Evolutionary conservation across 2,113 vertebrate species (phyloP), one percentile per base, ranked within the genome.

Genomic region (Ailuropoda melanoleuca): DNA sequence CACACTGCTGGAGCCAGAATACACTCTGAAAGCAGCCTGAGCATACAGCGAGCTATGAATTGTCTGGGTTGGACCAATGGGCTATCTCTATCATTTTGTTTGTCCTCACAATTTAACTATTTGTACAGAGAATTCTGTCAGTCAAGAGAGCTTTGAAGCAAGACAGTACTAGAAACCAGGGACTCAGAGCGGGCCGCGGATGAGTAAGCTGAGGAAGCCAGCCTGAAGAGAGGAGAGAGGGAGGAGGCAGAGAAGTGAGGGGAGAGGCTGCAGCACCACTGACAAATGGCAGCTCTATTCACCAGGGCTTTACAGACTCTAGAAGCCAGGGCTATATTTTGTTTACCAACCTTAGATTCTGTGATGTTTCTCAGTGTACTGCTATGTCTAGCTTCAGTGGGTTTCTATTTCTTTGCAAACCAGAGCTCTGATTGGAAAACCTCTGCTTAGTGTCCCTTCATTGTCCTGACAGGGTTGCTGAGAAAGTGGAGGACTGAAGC

Each of bases 81-180:
- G 4, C 9, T 34, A 46, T 21, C 14, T 58, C 48, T 72, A 26
- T 74, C 34, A 74, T 7, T 4, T 70, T 56, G 24, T 46, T 3
- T 66, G 18, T 26, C 1, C 50, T 95, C 62, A 64, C 34, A 84
- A 85, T 82, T 64, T 64, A 60, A 53, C 75, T 17, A 19, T 90
- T 93, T 62, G 3, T 17, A 81, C 19, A 74, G 37, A 92, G 7
- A 90, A 26, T 39, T 83, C 18, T 14, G 9, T 90, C 19, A 48
- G 50, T 86, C 70, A n/a, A 64, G n/a, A 89, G 60, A n/a, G 17
- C n/a, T 93, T 85, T 85, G 82, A 95, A 77, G 7, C 2, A 58
- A 39, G 60, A 31, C 72, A 26, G 31, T 50, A 68, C 11, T 68
- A 60, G 74, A 82, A 81, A 64, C 15, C 7, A 81, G 46, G 17